Evolutionary conservation across 2,113 vertebrate species (phyloP).

Genomic region (Channa argus): DNA sequence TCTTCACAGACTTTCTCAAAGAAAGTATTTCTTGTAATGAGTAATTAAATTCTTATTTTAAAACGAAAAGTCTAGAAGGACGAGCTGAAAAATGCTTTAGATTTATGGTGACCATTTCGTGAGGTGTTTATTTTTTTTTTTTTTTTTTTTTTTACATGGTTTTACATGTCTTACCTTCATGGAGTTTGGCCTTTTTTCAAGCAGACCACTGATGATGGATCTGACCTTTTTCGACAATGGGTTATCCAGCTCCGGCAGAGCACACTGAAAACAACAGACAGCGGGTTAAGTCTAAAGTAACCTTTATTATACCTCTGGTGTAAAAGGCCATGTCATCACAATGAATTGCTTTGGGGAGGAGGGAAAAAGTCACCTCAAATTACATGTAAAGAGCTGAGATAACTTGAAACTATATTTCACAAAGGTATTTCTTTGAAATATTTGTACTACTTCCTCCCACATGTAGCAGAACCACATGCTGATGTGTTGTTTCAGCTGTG

Average conservation of each 20-base stretch:
- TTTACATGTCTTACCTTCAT: conserved; percentile 89
- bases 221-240: conserved; percentile 87
- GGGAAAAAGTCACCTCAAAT: too few species aligned
- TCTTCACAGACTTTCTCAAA: too few species aligned
- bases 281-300: not conserved
- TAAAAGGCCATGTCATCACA: too few species aligned
- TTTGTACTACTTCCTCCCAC: not conserved
- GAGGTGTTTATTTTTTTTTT: not conserved
- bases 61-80: too few species aligned
- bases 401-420: not conserved
- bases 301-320: not conserved
- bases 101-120: not conserved
- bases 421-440: not conserved
- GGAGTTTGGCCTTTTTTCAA: conserved; percentile 86
- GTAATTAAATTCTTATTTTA: too few species aligned
- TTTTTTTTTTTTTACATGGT: not conserved
- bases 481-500: not conserved
- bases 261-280: conserved; percentile 76
- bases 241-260: conserved; percentile 89
- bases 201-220: conserved; percentile 83
- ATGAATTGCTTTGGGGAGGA: too few species aligned
- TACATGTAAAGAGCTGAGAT: not conserved
- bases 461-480: not conserved
- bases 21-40: too few species aligned
- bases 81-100: not conserved